phyloP scores from a whole-genome alignment of 2,888 invertebrate species.

The Mayetiola destructor region DNA sequence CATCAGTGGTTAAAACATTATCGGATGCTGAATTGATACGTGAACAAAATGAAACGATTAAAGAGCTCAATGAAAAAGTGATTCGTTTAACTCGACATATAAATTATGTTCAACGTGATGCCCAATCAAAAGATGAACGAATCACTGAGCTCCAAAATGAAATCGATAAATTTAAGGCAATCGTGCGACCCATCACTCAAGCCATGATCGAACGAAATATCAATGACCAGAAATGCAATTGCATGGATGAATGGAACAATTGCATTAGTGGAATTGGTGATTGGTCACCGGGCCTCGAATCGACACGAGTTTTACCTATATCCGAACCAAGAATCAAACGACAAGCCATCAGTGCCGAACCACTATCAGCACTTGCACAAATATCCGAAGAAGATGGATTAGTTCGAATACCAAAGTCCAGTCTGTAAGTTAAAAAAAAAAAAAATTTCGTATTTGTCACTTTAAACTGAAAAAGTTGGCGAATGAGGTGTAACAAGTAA shows the following conservation, averaged over 20 bases:
- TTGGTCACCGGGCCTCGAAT: slow-evolving; percentile 40
- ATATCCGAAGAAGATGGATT: slow-evolving; percentile 38
- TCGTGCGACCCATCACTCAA: slow-evolving; percentile 55
- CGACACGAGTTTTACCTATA: slow-evolving; percentile 39
- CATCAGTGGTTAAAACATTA: background rate
- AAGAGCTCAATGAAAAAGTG: slow-evolving; percentile 25
- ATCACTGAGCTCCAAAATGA: slow-evolving; percentile 69
- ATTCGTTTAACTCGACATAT: slow-evolving; percentile 26
- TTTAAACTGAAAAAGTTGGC: background rate
- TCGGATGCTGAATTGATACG: background rate
- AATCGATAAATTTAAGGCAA: slow-evolving; percentile 72
- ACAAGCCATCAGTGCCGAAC: slow-evolving; percentile 66
- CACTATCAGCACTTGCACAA: slow-evolving; percentile 43
- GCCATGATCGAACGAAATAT: slow-evolving; percentile 44
- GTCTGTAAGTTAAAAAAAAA: slow-evolving; percentile 39
- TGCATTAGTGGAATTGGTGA: slow-evolving; percentile 28
- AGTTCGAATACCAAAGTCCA: slow-evolving; percentile 54
- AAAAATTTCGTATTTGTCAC: slow-evolving; percentile 12
- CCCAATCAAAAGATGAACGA: slow-evolving; percentile 53
- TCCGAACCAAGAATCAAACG: slow-evolving; percentile 43
- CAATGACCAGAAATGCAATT: slow-evolving; percentile 24
- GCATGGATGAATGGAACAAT: slow-evolving; percentile 3
- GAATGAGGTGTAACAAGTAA: background rate
- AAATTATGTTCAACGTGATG: slow-evolving; percentile 25
- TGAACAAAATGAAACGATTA: slow-evolving; percentile 24